Base-by-base conservation (phyloP, 1,140 invertebrate species). In the Rhizoglyphus robini region DNA sequence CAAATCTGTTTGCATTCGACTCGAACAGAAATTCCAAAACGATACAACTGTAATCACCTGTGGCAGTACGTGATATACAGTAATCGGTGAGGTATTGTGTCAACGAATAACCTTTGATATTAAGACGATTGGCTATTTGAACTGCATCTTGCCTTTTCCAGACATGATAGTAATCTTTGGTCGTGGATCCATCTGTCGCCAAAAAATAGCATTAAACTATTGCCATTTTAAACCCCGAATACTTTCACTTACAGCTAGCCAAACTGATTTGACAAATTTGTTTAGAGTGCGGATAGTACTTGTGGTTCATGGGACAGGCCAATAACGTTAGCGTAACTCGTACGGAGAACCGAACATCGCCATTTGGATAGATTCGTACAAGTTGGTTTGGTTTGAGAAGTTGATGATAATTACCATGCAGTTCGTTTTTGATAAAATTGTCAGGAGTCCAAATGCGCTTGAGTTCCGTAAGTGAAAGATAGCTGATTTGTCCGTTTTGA, bases 401-500 rank as follows among this genome's bases (percentile, higher is more conserved):
- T 32, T 54, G 23, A 54, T 54, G 51, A 25, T 11, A 27, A 23
- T 32, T 25, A 8, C 51, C 51, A 8, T 8, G 23, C 20, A 27
- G 8, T 54, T 54, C 51, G 23, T 54, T 54, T 8, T 5, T 5
- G 20, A 54, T 11, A 32, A 54, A 63, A 5, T 13, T 41, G 23
- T 63, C 46, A 3, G 61, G 61, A 29, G 8, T 63, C 61, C 61
- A 63, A 4, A 63, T 20, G 4, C 61, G 32, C 13, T 49, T 23
- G 8, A 8, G 11, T 13, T 63, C 61, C 4, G 20, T 47, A 31
- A 63, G n/a, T 8, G 32, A 11, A 15, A 63, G 36, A 31, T 57
- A 63, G 3, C 11, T 25, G 5, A 54, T 5, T 25, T 5, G 8
- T 32, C 20, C 51, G 41, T 46, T 46, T 23, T 46, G 41, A 54